Base-by-base conservation (phyloP, 1,140 invertebrate species). In the Micrasema minimum region DNA sequence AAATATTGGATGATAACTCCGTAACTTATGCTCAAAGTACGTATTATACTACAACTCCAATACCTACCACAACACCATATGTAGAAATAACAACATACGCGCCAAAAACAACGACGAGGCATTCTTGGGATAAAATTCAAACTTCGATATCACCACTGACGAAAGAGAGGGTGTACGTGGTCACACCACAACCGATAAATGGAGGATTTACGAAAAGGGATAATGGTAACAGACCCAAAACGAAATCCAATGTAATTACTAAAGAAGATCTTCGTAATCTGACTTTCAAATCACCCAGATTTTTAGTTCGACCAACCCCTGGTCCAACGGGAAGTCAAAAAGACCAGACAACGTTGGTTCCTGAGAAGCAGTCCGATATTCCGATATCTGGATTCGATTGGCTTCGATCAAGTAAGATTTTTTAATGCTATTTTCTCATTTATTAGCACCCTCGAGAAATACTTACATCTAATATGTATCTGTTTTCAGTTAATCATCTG, bases 131-230 rank as follows among this genome's bases (percentile, higher is more conserved):
- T 20, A 79, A 85, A 73, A 83, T 90, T 65, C 85, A 90, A 78
- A 86, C 91, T n/a, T 88, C 90, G 9, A 88, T 91, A 74, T 89
- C 90, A 2, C 87, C 90, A 31, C 79, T 89, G 43, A 91, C 90
- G 3, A 91, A 90, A 72, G 92, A 93, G 81, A 90, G 90, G 79
- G 87, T 93, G 0, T 92, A 92, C 75, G 88, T 93, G 9, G 91
- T 93, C 1, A 93, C 92, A 2, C 90, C 91, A 7, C 87, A 90
- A 69, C 85, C 90, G 18, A 82, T 81, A 81, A 79, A 80, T 72
- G 65, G 61, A 10, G 74, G 78, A 11, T 78, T 79, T 61, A 79
- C 78, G 69, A 69, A 22, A 59, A 53, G 14, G 38, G 16, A 62
- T n/a, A 61, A 41, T n/a, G 16, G 37, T 20, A 59, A 68, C 22